Evolutionary conservation across 2,797 vertebrate species (phyloP).

Genomic region (Bradypodion pumilum): DNA sequence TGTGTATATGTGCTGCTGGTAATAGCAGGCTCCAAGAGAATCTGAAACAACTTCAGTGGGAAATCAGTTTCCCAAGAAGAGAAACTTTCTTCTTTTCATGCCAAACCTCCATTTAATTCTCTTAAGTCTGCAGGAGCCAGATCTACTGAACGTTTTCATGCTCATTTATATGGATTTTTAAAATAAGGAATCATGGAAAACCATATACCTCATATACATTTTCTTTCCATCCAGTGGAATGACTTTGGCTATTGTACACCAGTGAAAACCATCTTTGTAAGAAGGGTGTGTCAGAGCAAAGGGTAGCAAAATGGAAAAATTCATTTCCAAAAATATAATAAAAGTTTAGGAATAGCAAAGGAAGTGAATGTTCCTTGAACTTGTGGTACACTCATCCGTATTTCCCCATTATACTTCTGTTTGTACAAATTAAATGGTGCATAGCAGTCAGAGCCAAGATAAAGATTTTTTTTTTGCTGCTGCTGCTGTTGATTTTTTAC

Average conservation of each 20-base stretch:
- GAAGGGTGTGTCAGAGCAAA: conserved; percentile 58
- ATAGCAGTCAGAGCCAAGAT: conserved; percentile 37
- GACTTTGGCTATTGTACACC: conserved; percentile 52
- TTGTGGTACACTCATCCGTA: conserved; percentile 64
- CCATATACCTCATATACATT: conserved; percentile 62
- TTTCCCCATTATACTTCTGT: conserved; percentile 55
- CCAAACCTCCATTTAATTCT: conserved; percentile 58
- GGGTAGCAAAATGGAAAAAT: conserved; percentile 68
- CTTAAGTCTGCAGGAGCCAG: conserved; percentile 50
- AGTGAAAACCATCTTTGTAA: conserved; percentile 64
- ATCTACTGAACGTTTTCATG: conserved; percentile 54
- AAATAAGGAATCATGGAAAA: conserved; percentile 64
- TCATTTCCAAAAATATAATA: conserved; percentile 66
- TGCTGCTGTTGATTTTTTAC: conserved; percentile 43
- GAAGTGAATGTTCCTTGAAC: conserved; percentile 58
- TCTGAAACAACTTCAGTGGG: conserved; percentile 59
- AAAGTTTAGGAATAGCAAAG: conserved; percentile 56
- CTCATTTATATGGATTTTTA: conserved; percentile 65
- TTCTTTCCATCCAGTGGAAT: conserved; percentile 64
- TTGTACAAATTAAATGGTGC: conserved; percentile 50
- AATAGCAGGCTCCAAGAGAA: conserved; percentile 59
- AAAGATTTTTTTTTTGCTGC: conserved; percentile 41
- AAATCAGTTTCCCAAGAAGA: conserved; percentile 48
- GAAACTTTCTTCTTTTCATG: conserved; percentile 45
- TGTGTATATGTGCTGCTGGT: conserved; percentile 38